These are phyloP conservation scores for Poeciliopsis prolifica DNA, from an alignment of 2,113 vertebrate species.

Conservation along the genomic window DNA sequence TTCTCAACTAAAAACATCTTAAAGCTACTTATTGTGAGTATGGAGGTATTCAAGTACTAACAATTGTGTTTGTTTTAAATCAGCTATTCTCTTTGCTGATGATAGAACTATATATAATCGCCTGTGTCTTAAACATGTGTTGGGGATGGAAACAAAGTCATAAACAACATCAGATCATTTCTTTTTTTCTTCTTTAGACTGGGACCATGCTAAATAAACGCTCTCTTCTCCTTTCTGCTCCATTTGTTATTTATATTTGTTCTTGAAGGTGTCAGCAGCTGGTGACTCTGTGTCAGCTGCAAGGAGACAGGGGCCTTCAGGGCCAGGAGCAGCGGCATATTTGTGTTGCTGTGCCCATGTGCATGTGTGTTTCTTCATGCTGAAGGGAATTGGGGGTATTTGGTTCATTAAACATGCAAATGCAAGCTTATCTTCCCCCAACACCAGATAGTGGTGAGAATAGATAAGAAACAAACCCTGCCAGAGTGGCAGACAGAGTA, in stretches of 20 bases:
- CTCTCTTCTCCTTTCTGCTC: slow-evolving; percentile 12
- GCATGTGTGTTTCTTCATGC: slow-evolving; percentile 53
- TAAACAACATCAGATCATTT: background rate
- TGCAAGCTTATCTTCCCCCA: slow-evolving; percentile 83
- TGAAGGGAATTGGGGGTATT: slow-evolving; percentile 59
- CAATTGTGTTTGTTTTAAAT: background rate
- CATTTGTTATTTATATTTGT: slow-evolving; percentile 42
- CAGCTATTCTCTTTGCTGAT: background rate
- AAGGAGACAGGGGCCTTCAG: slow-evolving; percentile 61
- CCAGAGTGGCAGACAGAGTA: slow-evolving; percentile 53
- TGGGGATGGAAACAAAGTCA: no score
- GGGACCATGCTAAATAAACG: background rate
- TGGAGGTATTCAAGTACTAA: background rate
- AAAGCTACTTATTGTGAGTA: background rate
- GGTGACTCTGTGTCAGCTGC: slow-evolving; percentile 62
- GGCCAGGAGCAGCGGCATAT: slow-evolving; percentile 38
- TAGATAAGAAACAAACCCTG: slow-evolving; percentile 77
- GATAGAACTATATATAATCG: background rate
- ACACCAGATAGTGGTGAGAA: slow-evolving; percentile 82
- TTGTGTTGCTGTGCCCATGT: slow-evolving; percentile 17
- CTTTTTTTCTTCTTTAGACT: background rate
- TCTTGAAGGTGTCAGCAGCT: slow-evolving; percentile 67
- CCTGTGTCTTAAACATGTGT: background rate
- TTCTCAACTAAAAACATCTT: no score
- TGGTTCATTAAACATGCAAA: slow-evolving; percentile 85